Base-by-base conservation (phyloP, 2,113 vertebrate genomes). In the Chlorodrepanis virens region DNA sequence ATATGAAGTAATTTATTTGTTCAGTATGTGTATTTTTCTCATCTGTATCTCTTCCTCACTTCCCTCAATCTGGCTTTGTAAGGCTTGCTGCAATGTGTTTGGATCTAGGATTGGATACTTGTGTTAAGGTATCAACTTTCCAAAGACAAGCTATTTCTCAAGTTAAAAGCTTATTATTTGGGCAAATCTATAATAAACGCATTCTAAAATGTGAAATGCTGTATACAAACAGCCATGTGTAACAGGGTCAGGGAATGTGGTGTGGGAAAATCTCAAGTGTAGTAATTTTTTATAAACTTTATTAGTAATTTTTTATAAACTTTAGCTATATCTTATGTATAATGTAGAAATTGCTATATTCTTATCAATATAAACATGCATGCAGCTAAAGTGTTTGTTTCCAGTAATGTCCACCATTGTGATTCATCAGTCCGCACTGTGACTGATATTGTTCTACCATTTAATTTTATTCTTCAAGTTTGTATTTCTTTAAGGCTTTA, bases 81-180 rank as follows among this genome's bases (percentile, higher is more conserved):
- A 70, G 33, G 28, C 14, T 63, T 0, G 0, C 12, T 50, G 19
- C 6, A 57, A 5, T 18, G 10, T 3, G 0, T 50, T 20, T 11
- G 4, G 6, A 13, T 67, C 14, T 69, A 53, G n/a, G 52, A 69
- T 29, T 57, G 39, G 81, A 78, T 87, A 54, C 33, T 37, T 40
- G 6, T 7, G 3, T 84, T 78, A 60, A 59, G n/a, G 9, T 40
- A 52, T 6, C 28, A 56, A 5, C 37, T 76, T 85, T 53, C 42
- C 21, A 85, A 75, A 49, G 25, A 49, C 14, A 89, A 83, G 29
- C 4, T 18, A 31, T 60, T 64, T n/a, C 28, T 83, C 75, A 42
- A 67, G 44, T 56, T 75, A 74, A 83, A 78, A 61, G 17, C 27
- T 68, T 84, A 42, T 52, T 71, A 37, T 52, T 74, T 68, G 42